phyloP scores from a whole-genome alignment of 1,140 invertebrate species.

The Planococcus citri region DNA sequence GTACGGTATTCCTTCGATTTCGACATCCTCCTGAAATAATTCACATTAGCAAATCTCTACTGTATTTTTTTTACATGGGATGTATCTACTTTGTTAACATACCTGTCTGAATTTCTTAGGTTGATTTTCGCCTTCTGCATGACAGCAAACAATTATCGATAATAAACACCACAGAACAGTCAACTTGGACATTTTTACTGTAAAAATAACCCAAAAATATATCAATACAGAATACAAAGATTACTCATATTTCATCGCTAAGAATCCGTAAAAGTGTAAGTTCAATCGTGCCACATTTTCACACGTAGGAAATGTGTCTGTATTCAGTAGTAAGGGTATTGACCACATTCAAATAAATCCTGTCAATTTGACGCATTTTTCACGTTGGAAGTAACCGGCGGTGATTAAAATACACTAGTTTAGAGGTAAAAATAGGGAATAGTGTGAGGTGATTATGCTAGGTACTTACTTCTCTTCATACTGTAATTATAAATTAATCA shows the following conservation, averaged over 20 bases:
- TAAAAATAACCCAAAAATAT: background rate
- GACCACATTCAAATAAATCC: background rate
- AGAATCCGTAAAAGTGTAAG: background rate
- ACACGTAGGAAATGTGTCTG: too few species aligned
- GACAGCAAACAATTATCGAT: background rate
- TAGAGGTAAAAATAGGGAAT: background rate
- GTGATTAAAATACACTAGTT: background rate
- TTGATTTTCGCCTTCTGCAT: background rate
- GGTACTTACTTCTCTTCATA: background rate
- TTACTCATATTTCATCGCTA: background rate
- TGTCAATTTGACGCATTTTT: background rate
- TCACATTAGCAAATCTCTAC: background rate
- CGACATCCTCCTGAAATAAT: slow-evolving; percentile 2
- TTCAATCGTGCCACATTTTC: background rate
- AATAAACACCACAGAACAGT: background rate
- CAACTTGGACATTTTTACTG: background rate
- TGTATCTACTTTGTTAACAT: background rate
- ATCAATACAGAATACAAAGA: background rate
- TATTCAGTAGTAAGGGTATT: too few species aligned
- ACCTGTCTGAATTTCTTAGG: slow-evolving; percentile 9
- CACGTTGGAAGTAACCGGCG: background rate
- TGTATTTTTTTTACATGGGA: background rate
- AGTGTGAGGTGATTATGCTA: too few species aligned
- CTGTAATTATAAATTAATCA: background rate
- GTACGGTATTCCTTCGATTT: slow-evolving; percentile 17